Base-by-base conservation (phyloP, 37 sponge, comb jelly and placozoan genomes). In the Aphrocallistes beatrix region DNA sequence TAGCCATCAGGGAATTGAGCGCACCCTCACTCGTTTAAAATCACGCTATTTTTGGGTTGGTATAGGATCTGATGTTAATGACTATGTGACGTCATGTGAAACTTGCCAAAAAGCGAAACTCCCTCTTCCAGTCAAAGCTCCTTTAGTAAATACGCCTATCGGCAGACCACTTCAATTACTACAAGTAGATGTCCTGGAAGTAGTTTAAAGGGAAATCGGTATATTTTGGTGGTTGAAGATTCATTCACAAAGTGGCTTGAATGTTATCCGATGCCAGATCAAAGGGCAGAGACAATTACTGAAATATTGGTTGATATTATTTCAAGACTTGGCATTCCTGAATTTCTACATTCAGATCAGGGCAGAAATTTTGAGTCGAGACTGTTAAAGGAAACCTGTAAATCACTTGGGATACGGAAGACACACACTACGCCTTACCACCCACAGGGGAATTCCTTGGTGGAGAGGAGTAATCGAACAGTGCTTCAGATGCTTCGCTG, bases 371-470 rank as follows among this genome's bases (percentile, higher is more conserved):
- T 91, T 86, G 89, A 91, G 69, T 60, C 75, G 34, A 3, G 3
- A 30, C 75, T 91, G 10, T 19, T 88, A 8, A 32, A 37, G 23
- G 84, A 89, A 37, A 89, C 90, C 9, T 50, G 87, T 32, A 81
- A 85, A 32, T 84, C 86, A n/a, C 86, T 92, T 83, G 92, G 90
- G 0, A 48, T 92, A 1, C 36, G 39, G 30, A 91, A 88, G 83
- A n/a, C 88, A 28, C 51, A 82, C 21, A 86, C 51, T 0, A 88
- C 88, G 36, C 88, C 86, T 38, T 87, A 87, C 39, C 90, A 90
- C 81, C 85, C 90, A 17, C 90, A 90, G 51, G 87, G 87, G 17
- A 85, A 90, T 87, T 85, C 89, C n/a, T 89, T 89, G 89, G 92
- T 91, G 23, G 92, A 91, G 50, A 37, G 84, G 23, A 85, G 89